Percentiles rank a stretch among this genome's conserved stretches.
phyloP scores from a whole-genome alignment of 1,140 invertebrate species.

The Zaprionus gabonicus region DNA sequence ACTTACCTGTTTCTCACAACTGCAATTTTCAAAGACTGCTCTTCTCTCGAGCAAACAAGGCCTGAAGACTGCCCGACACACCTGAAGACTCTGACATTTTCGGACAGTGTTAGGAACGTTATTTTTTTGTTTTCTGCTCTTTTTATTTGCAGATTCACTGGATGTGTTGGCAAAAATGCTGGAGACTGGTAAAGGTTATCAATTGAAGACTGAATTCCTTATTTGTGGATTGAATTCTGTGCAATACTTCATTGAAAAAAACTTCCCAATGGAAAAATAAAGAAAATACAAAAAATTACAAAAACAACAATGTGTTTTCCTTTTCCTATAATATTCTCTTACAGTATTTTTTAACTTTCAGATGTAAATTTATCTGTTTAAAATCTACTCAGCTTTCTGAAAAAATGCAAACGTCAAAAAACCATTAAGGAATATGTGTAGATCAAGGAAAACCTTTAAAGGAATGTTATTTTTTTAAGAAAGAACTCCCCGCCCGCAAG shows the following conservation, averaged over 20 bases:
- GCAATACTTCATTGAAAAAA: neutral
- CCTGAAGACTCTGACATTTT: slow-evolving; percentile 14
- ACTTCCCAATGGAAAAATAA: neutral
- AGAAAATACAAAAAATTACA: neutral
- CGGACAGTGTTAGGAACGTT: slow-evolving; percentile 35
- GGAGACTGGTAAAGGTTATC: neutral
- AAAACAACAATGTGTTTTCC: too few relatives aligned
- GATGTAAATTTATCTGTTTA: too few relatives aligned
- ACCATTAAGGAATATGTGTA: too few relatives aligned
- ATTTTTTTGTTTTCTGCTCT: slow-evolving; percentile 26
- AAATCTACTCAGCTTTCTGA: too few relatives aligned
- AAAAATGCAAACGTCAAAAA: too few relatives aligned
- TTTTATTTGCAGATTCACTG: slow-evolving; percentile 27
- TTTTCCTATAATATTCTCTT: too few relatives aligned
- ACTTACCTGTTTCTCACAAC: neutral
- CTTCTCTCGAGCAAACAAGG: neutral
- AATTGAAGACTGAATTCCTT: neutral
- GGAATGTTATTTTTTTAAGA: too few relatives aligned
- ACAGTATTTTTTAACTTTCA: too few relatives aligned
- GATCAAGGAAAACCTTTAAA: too few relatives aligned
- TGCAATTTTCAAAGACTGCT: neutral
- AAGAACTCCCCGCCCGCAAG: too few relatives aligned
- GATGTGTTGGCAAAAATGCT: neutral
- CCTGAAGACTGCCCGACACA: slow-evolving; percentile 12
- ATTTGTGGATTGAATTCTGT: neutral